Conservation (phyloP, 2,113 vertebrate genomes). For the Madoqua kirkii region DNA sequence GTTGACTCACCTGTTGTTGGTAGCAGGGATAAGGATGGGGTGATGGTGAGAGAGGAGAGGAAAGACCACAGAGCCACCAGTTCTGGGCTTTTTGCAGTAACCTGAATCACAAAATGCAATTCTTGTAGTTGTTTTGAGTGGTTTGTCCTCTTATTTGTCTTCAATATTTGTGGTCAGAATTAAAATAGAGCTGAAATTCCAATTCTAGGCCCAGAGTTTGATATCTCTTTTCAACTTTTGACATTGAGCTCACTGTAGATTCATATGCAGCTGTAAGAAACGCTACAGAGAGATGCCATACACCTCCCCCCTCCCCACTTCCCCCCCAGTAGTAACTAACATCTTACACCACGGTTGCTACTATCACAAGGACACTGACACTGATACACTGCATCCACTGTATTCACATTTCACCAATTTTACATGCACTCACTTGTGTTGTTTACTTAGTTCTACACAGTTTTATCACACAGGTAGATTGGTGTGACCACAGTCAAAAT, state of each 20-base stretch:
- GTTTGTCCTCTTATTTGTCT: not conserved
- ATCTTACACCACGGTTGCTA: not conserved
- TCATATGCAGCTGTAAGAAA: not conserved
- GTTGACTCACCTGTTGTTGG: not conserved
- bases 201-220: not conserved
- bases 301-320: not conserved
- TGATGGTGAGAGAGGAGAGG: not conserved
- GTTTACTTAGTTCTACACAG: not conserved
- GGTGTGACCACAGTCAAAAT: not conserved
- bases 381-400: not conserved
- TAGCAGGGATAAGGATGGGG: not conserved
- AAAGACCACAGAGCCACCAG: not conserved
- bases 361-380: not conserved
- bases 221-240: not conserved
- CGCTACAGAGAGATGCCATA: not conserved
- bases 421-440: not conserved
- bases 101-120: not conserved
- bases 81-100: not conserved
- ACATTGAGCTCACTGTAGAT: not conserved
- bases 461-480: not conserved
- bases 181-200: not conserved
- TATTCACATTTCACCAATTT: not conserved
- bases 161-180: not conserved
- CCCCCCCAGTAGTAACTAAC: not conserved
- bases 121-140: not conserved